These are phyloP conservation scores for Ctenopoma multispine DNA, from an alignment of 2,797 vertebrate species.

Conservation along the genomic window DNA sequence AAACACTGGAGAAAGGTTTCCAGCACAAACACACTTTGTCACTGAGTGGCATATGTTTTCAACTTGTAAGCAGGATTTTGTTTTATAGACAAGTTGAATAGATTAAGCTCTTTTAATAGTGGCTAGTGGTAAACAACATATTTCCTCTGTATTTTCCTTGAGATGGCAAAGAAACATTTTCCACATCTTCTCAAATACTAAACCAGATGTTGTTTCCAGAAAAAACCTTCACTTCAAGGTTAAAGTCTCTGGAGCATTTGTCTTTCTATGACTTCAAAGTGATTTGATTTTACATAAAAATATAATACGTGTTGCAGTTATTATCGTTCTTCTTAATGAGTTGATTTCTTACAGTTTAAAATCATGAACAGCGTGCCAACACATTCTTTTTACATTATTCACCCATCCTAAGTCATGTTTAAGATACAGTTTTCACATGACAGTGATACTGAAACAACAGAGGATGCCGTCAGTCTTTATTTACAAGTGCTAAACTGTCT, in stretches of 20 bases:
- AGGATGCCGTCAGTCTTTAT: too few relatives aligned
- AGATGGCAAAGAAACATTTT: conserved; percentile 60
- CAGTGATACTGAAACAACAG: not conserved
- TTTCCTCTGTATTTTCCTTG: conserved; percentile 33
- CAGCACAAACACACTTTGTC: conserved; percentile 18
- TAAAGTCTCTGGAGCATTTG: conserved; percentile 6
- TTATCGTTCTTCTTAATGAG: not conserved
- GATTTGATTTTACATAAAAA: not conserved
- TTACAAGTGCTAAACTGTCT: too few relatives aligned
- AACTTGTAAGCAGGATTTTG: conserved; percentile 36
- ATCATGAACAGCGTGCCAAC: too few relatives aligned
- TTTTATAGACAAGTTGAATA: conserved; percentile 43
- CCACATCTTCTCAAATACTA: conserved; percentile 62
- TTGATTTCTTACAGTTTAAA: not conserved
- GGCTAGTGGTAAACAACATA: conserved; percentile 55
- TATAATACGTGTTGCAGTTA: not conserved
- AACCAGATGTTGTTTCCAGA: conserved; percentile 71
- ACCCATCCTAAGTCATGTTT: not conserved
- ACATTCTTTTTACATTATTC: not conserved
- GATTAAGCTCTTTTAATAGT: conserved; percentile 43
- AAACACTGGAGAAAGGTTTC: not conserved
- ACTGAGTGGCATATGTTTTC: conserved; percentile 24
- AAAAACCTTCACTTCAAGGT: conserved; percentile 28
- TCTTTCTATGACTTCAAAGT: not conserved
- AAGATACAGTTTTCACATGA: not conserved